Percentiles rank a stretch among this genome's conserved stretches.
These are phyloP conservation scores for Artibeus lituratus DNA, from an alignment of 2,797 vertebrate species.

Conservation along the genomic window DNA sequence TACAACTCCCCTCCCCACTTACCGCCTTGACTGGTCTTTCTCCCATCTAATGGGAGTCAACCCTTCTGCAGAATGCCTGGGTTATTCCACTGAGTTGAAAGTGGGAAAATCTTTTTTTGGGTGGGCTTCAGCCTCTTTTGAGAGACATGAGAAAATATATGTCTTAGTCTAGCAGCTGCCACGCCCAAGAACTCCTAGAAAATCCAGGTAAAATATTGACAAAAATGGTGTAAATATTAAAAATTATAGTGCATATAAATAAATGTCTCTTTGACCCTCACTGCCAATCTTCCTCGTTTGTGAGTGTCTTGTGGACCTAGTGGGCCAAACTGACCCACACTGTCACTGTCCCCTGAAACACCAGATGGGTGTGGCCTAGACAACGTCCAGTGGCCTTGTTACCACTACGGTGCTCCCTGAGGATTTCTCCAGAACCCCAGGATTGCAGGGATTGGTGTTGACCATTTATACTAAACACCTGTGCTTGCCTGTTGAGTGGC, in stretches of 20 bases:
- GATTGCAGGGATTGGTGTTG: neutral
- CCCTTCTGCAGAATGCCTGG: neutral
- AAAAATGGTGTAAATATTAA: neutral
- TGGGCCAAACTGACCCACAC: neutral
- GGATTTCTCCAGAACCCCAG: neutral
- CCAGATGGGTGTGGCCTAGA: neutral
- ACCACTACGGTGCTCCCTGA: accelerated
- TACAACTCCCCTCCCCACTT: neutral
- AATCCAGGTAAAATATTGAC: neutral
- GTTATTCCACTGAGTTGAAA: neutral
- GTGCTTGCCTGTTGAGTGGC: neutral
- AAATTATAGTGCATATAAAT: neutral
- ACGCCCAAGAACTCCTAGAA: neutral
- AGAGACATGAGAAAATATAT: neutral
- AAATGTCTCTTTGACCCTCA: neutral
- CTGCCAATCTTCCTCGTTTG: neutral
- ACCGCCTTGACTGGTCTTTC: neutral
- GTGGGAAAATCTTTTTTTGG: neutral
- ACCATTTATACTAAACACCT: neutral
- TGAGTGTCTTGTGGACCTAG: neutral
- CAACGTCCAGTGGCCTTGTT: neutral
- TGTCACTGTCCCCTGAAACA: neutral
- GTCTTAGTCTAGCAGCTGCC: neutral
- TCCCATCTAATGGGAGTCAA: neutral
- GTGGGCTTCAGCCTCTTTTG: neutral